These are phyloP conservation scores for Trinorchestia longiramus DNA, from an alignment of 1,140 invertebrate species.

Conservation along the genomic window DNA sequence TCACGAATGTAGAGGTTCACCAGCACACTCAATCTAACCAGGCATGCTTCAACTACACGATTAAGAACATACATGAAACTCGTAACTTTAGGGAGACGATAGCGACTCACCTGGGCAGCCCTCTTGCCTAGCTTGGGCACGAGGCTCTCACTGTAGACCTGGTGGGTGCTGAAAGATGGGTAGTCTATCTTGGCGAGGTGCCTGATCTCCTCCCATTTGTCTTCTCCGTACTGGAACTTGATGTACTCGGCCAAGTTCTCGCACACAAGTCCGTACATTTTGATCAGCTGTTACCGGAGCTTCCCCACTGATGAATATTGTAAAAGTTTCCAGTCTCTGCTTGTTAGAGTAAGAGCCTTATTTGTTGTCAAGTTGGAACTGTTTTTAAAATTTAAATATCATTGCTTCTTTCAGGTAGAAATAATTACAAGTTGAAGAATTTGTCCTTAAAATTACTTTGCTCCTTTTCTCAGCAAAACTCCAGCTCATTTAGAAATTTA, in stretches of 20 bases:
- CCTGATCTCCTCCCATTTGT: slow-evolving; percentile 89
- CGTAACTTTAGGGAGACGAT: neutral
- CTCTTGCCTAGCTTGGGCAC: slow-evolving; percentile 86
- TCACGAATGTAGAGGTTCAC: neutral
- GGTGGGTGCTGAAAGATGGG: slow-evolving; percentile 89
- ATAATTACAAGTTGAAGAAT: no score
- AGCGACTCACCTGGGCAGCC: slow-evolving; percentile 79
- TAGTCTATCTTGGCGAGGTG: slow-evolving; percentile 84
- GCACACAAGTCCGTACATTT: slow-evolving; percentile 93
- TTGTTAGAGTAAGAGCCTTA: neutral
- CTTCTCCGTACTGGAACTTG: slow-evolving; percentile 89
- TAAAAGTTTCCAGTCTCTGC: neutral
- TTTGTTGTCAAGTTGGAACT: neutral
- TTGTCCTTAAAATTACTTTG: neutral
- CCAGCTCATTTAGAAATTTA: neutral
- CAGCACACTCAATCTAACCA: neutral
- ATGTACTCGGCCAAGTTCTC: slow-evolving; percentile 94
- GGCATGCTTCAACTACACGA: neutral
- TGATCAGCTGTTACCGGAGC: slow-evolving; percentile 36
- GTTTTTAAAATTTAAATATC: neutral
- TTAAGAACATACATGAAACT: neutral
- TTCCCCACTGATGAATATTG: neutral
- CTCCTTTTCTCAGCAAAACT: neutral
- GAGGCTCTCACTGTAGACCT: slow-evolving; percentile 91
- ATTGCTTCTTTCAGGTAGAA: no score